phyloP scores from a whole-genome alignment of 1,140 invertebrate genomes.

The Sminthurides bifidus region DNA sequence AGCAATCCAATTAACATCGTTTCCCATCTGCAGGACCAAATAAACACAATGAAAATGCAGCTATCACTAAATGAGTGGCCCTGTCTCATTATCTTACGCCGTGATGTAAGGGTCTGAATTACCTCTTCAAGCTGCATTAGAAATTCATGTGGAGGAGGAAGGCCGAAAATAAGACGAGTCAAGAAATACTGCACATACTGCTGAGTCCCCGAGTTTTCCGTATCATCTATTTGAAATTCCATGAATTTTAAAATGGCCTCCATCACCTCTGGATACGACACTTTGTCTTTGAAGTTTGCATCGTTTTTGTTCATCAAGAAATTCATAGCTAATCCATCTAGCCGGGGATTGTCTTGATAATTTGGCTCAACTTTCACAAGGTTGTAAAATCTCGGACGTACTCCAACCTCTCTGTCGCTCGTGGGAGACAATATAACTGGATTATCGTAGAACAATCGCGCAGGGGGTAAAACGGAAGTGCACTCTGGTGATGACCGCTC shows the following conservation, averaged over 20 bases:
- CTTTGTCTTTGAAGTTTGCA: conserved; percentile 48
- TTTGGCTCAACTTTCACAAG: conserved; percentile 62
- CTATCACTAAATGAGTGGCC: too few relatives aligned
- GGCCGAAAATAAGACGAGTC: conserved; percentile 36
- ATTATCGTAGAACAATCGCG: conserved; percentile 60
- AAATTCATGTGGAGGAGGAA: conserved; percentile 28
- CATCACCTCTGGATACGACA: conserved; percentile 76
- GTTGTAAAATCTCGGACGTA: conserved; percentile 76
- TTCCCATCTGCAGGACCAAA: neutral
- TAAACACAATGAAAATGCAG: neutral
- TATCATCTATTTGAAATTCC: conserved; percentile 9
- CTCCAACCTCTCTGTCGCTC: conserved; percentile 56
- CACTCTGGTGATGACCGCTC: neutral
- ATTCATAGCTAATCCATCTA: conserved; percentile 66
- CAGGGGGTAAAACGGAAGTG: conserved; percentile 32
- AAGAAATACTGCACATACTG: conserved; percentile 79
- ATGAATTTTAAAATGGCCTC: conserved; percentile 69
- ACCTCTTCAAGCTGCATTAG: conserved; percentile 13
- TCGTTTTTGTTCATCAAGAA: conserved; percentile 29
- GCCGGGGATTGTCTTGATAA: conserved; percentile 58
- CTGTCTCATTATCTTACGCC: too few relatives aligned
- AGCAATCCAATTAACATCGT: neutral
- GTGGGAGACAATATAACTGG: conserved; percentile 27
- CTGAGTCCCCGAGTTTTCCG: conserved; percentile 39
- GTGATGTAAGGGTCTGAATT: too few relatives aligned